Evolutionary conservation across 2,797 vertebrate genomes (phyloP).

Genomic region (Gymnothorax reevesii): DNA sequence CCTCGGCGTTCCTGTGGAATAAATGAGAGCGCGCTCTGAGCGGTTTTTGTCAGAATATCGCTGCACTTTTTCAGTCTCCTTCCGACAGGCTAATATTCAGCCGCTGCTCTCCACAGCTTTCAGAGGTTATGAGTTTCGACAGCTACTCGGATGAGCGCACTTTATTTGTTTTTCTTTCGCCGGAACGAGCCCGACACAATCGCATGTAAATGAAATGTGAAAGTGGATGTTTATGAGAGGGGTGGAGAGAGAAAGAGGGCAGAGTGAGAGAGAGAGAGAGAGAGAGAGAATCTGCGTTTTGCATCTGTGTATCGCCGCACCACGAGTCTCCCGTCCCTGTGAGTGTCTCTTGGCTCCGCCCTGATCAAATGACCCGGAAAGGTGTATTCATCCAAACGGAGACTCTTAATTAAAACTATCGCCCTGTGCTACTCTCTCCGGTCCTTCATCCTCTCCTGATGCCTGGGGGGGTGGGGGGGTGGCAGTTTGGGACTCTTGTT

Average conservation of each 20-base stretch:
- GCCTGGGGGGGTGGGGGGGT: conserved; percentile 42
- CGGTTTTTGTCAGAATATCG: neutral
- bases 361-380: conserved; percentile 56
- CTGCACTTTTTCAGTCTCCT: neutral
- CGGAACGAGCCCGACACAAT: neutral
- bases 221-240: neutral
- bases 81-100: conserved; percentile 25
- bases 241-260: neutral
- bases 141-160: conserved; percentile 21
- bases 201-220: conserved; percentile 19
- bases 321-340: neutral
- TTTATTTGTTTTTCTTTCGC: conserved; percentile 1
- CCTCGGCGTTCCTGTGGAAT: neutral
- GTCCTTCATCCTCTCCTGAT: conserved; percentile 56
- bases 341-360: neutral
- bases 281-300: neutral
- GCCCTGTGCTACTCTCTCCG: conserved; percentile 25
- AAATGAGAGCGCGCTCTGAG: neutral
- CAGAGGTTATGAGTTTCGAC: conserved; percentile 35
- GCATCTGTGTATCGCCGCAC: neutral
- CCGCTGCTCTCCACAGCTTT: conserved; percentile 11
- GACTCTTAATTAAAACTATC: conserved; percentile 64
- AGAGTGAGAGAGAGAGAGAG: neutral
- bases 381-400: conserved; percentile 58
- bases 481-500: conserved; percentile 51